A percentile compares a stretch with the other conserved stretches of the same genome.
Evolutionary conservation across 1,140 invertebrate genomes (phyloP).

Genomic region (Sweltsa coloradensis): DNA sequence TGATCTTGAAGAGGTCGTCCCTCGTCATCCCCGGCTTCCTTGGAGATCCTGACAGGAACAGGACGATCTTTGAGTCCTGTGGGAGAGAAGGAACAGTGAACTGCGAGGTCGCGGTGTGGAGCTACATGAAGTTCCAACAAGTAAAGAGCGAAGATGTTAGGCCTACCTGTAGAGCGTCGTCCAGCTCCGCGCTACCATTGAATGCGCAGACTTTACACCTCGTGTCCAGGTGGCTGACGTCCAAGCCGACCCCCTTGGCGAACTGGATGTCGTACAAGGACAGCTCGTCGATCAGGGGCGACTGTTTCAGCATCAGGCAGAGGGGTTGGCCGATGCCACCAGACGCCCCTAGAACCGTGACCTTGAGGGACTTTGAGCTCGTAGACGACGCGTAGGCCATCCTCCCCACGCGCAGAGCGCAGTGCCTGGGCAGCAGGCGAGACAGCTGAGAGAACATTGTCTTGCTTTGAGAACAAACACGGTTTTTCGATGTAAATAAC

Average conservation of each 20-base stretch:
- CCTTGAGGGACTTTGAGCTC: constrained; percentile 24
- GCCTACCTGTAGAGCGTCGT: too few species aligned
- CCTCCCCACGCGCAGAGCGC: constrained; percentile 4
- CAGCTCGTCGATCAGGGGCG: constrained; percentile 43
- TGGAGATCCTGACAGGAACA: constrained; percentile 55
- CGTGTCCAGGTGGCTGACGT: constrained; percentile 44
- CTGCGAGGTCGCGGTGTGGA: too few species aligned
- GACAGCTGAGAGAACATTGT: background rate
- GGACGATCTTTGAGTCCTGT: constrained; percentile 40
- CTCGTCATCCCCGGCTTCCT: constrained; percentile 43
- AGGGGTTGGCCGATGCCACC: constrained; percentile 23
- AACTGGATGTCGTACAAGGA: constrained; percentile 38
- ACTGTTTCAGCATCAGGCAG: constrained; percentile 43
- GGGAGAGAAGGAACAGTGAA: too few species aligned
- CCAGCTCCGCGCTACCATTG: too few species aligned
- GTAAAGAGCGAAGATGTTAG: too few species aligned
- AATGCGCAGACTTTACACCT: too few species aligned
- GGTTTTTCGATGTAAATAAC: background rate
- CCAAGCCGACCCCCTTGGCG: constrained; percentile 36
- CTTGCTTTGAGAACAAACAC: background rate
- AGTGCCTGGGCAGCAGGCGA: background rate
- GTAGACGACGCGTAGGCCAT: background rate
- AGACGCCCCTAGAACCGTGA: constrained; percentile 25
- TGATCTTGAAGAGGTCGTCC: constrained; percentile 54
- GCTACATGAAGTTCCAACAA: too few species aligned